Base-by-base conservation (phyloP, 2,888 invertebrate species). In the Lamellibrachia columna region DNA sequence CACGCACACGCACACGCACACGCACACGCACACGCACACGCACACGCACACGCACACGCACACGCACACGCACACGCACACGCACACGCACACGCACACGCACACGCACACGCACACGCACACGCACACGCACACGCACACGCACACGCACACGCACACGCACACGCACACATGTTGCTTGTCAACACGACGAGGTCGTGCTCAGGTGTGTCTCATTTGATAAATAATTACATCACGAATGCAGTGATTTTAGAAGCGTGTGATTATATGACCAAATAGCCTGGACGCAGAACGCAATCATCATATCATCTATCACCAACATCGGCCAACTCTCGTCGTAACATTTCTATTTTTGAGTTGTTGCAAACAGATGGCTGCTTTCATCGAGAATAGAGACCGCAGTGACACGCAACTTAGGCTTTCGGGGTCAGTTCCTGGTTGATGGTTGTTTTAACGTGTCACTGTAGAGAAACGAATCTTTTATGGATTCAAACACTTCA, bases 211-310 rank as follows among this genome's bases (percentile, higher is more conserved):
- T 15, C 75, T 75, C 75, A n/a, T 15, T 40, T 75, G 22, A 75
- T 75, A 75, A 75, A 6, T 75, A 75, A 75, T 75, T 75, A 75
- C 75, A 75, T n/a, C 75, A 22, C 75, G 22, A 15, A n/a, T 6
- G 75, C 75, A 15, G 22, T 75, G n/a, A 75, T 75, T 75, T 75
- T 3, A 75, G 75, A 75, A 75, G 22, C 75, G 75, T 75, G 75
- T 22, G 75, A 75, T 75, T 75, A 75, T 75, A 75, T 75, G 75
- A 75, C 22, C 75, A 75, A 75, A 75, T 75, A 75, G n/a, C 75
- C 15, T 75, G 3, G n/a, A 75, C n/a, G 6, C 75, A 75, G 15
- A 75, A 22, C 22, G n/a, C 75, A 75, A 75, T 75, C 75, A 75
- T n/a, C 75, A 75, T 75, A 75, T 75, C 75, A 75, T 22, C 75